phyloP scores from a whole-genome alignment of 2,797 vertebrate genomes.

The Pangasius larnaudii region DNA sequence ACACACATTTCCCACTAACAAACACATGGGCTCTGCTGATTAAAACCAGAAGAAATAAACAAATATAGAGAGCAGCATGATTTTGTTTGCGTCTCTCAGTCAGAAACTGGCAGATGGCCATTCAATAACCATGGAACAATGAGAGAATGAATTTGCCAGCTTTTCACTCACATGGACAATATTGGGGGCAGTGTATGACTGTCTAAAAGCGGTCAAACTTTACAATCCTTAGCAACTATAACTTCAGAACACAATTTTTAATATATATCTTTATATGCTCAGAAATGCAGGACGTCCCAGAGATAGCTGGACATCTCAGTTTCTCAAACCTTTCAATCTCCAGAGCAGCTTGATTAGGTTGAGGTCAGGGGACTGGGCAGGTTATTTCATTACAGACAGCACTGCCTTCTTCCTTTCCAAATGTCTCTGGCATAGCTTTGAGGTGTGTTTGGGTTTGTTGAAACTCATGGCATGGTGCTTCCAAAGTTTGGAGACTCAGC shows the following conservation, averaged over 20 bases:
- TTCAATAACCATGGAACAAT: constrained; percentile 38
- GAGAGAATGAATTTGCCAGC: constrained; percentile 9
- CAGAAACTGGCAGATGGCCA: constrained; percentile 50
- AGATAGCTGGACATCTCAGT: not conserved
- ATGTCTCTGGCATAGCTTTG: not conserved
- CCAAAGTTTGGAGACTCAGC: not conserved
- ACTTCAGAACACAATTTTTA: not conserved
- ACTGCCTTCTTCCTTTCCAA: not conserved
- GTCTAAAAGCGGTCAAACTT: constrained; percentile 5
- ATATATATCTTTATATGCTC: too few species aligned
- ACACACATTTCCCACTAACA: constrained; percentile 46
- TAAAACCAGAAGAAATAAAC: constrained; percentile 53
- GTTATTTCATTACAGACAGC: not conserved
- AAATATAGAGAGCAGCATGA: constrained; percentile 33
- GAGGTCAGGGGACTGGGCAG: not conserved
- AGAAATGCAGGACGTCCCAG: not conserved
- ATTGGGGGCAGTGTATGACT: not conserved
- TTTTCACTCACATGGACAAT: not conserved
- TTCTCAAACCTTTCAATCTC: not conserved
- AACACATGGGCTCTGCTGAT: constrained; percentile 54
- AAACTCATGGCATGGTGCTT: not conserved
- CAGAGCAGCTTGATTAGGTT: too few species aligned
- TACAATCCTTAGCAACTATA: not conserved
- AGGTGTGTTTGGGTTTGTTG: not conserved
- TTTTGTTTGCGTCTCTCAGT: constrained; percentile 34